Percentiles rank a stretch among this genome's conserved stretches.
These are phyloP conservation scores for Microcebus tavaratra DNA, from an alignment of 2,113 vertebrate genomes.

Conservation along the genomic window DNA sequence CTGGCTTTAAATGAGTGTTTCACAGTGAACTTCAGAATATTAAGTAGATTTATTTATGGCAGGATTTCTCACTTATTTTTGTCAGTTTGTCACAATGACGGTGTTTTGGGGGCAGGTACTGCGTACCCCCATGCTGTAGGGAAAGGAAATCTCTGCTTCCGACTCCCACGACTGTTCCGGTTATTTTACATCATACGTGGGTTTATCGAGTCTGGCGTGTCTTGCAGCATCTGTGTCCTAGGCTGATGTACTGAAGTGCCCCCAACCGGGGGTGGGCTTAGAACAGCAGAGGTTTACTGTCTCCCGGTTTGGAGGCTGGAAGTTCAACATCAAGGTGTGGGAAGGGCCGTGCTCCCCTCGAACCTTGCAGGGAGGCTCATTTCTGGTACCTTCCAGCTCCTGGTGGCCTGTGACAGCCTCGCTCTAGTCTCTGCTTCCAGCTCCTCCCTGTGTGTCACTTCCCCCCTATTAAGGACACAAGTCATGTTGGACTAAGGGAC, in stretches of 20 bases:
- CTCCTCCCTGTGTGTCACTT: not conserved
- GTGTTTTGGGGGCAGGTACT: not conserved
- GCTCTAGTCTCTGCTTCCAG: rapidly evolving
- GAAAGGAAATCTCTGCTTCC: not conserved
- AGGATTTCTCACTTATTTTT: not conserved
- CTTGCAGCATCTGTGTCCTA: rapidly evolving
- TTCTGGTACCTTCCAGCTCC: not conserved
- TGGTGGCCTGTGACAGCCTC: rapidly evolving
- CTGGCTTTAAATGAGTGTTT: not conserved
- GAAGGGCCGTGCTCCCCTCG: rapidly evolving
- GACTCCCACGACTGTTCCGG: rapidly evolving
- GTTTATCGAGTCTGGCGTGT: not conserved
- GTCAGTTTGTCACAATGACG: no score
- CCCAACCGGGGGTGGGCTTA: rapidly evolving
- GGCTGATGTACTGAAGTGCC: not conserved
- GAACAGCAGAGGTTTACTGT: rapidly evolving
- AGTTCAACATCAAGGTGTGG: not conserved
- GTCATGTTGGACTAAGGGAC: rapidly evolving
- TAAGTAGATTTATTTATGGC: not conserved
- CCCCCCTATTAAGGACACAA: not conserved
- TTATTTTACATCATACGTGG: rapidly evolving
- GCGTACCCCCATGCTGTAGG: not conserved
- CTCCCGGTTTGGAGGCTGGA: not conserved
- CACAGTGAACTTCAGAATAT: not conserved
- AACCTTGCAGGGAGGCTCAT: rapidly evolving